phyloP scores from a whole-genome alignment of 2,797 vertebrate species.

The Argya squamiceps region DNA sequence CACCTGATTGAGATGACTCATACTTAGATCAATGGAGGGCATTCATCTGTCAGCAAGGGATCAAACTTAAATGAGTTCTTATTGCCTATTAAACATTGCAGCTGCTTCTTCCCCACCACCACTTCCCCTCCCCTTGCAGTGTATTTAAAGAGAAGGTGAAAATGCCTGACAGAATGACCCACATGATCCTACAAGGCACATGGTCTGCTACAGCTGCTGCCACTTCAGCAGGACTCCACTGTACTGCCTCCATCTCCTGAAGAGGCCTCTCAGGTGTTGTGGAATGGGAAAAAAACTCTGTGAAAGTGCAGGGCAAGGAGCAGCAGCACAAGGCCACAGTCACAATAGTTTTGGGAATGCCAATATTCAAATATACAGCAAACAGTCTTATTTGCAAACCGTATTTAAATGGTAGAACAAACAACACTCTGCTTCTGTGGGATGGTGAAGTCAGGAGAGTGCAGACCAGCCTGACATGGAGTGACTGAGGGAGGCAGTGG shows the following conservation, averaged over 20 bases:
- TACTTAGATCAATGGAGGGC: neutral
- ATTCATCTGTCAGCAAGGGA: neutral
- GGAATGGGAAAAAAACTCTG: neutral
- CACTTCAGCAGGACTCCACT: neutral
- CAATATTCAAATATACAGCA: neutral
- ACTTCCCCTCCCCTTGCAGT: neutral
- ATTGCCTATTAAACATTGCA: neutral
- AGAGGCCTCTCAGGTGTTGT: neutral
- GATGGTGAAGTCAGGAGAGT: neutral
- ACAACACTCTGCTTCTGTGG: neutral
- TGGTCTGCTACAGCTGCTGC: neutral
- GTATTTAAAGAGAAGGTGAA: neutral
- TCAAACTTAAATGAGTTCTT: neutral
- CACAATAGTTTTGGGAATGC: neutral
- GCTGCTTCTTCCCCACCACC: neutral
- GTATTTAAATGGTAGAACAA: neutral
- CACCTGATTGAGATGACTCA: neutral
- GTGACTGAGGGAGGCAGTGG: neutral
- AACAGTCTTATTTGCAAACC: neutral
- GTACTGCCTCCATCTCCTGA: neutral
- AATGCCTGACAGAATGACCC: rapidly evolving
- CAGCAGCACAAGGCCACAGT: neutral
- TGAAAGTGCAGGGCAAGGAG: neutral
- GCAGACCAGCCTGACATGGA: neutral
- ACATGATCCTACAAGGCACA: neutral